These are phyloP conservation scores for Dicrostonyx torquatus DNA, from an alignment of 2,797 vertebrate genomes.

Conservation along the genomic window DNA sequence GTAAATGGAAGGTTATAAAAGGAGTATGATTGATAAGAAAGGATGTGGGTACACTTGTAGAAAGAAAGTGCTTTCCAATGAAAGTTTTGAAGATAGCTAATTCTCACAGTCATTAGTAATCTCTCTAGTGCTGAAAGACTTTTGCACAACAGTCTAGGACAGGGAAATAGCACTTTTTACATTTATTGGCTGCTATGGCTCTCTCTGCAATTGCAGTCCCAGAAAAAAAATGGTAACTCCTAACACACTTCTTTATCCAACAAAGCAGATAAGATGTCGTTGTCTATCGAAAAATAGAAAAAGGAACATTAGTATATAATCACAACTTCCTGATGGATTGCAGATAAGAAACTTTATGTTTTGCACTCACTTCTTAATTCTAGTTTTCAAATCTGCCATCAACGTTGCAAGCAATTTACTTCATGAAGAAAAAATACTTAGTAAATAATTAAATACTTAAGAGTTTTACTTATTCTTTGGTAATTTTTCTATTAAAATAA, in stretches of 20 bases:
- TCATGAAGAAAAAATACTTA: neutral
- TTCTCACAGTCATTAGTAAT: neutral
- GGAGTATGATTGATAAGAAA: slow-evolving; percentile 1
- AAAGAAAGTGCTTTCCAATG: slow-evolving; percentile 20
- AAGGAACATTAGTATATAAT: neutral
- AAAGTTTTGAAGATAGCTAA: neutral
- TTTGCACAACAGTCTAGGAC: neutral
- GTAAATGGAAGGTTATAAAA: slow-evolving; percentile 1
- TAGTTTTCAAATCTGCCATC: neutral
- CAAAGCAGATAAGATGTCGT: neutral
- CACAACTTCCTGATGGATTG: neutral
- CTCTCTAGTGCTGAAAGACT: neutral
- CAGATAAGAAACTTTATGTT: neutral
- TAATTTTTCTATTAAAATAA: slow-evolving; percentile 30
- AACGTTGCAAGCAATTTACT: slow-evolving; percentile 24
- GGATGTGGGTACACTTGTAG: neutral
- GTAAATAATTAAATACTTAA: neutral
- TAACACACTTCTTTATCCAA: neutral
- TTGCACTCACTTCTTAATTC: neutral
- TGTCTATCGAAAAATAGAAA: neutral
- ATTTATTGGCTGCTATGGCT: neutral
- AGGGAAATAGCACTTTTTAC: neutral
- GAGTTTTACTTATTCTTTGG: neutral
- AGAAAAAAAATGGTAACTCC: neutral
- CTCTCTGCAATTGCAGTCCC: neutral